Evolutionary conservation across 2,888 invertebrate genomes (phyloP).

Genomic region (Andrena bicolor): DNA sequence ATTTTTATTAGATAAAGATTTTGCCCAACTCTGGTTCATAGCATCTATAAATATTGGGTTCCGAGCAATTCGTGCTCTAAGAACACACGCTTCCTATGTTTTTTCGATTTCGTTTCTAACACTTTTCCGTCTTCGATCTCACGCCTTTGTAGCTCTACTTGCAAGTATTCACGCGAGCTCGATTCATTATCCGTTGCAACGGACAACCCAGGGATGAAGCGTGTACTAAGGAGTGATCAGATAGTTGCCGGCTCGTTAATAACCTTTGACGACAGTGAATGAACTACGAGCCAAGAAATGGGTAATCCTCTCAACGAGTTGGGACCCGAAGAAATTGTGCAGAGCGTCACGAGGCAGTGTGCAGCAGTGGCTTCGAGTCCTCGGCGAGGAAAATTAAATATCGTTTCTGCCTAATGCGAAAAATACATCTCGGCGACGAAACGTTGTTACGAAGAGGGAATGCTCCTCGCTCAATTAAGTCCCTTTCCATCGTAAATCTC

Average conservation of each 20-base stretch:
- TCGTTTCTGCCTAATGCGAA: slow-evolving; percentile 29
- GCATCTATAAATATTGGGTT: no score
- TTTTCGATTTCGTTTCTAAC: no score
- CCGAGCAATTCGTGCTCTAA: no score
- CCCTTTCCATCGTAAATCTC: slow-evolving; percentile 53
- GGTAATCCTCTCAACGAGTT: slow-evolving; percentile 22
- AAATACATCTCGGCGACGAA: slow-evolving; percentile 53
- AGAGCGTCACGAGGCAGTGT: background rate
- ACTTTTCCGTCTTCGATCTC: no score
- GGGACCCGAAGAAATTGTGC: background rate
- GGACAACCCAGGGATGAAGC: no score
- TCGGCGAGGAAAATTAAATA: slow-evolving; percentile 38
- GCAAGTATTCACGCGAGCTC: no score
- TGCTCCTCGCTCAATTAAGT: slow-evolving; percentile 43
- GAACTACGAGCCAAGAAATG: background rate
- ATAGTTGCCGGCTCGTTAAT: background rate
- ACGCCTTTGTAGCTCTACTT: no score
- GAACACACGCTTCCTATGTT: no score
- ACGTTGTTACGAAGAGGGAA: slow-evolving; percentile 50
- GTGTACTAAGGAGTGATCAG: background rate
- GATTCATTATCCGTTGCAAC: no score
- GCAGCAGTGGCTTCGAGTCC: background rate
- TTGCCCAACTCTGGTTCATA: no score
- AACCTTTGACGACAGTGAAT: background rate
- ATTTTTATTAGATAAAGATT: no score